A percentile compares a stretch with the other conserved stretches of the same genome.
Conservation (phyloP, 2,888 invertebrate genomes). For the Dynastes tityus region DNA sequence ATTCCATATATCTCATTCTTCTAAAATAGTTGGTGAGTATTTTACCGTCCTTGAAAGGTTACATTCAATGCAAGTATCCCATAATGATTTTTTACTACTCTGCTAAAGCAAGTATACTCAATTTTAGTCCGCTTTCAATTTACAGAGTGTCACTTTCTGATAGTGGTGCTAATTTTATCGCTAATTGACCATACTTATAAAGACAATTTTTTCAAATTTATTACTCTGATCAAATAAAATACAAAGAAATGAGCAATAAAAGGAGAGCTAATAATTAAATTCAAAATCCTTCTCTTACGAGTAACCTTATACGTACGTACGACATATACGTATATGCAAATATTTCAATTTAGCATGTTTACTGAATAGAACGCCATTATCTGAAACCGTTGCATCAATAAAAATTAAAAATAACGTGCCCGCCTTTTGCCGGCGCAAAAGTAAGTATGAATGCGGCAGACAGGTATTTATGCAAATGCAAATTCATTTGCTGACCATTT, state of each 20-base stretch:
- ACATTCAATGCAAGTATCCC: too few species aligned
- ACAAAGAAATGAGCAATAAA: background rate
- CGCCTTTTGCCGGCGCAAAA: constrained; percentile 21
- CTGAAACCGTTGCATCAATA: constrained; percentile 31
- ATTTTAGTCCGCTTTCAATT: too few species aligned
- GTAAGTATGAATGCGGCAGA: constrained; percentile 29
- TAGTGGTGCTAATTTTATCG: too few species aligned
- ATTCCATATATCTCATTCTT: too few species aligned
- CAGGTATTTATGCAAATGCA: constrained; percentile 46
- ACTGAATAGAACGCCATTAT: constrained; percentile 37
- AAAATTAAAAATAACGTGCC: constrained; percentile 31
- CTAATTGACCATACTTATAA: too few species aligned
- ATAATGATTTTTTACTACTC: too few species aligned
- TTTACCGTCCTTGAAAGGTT: too few species aligned
- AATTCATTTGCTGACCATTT: constrained; percentile 40
- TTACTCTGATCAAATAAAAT: too few species aligned
- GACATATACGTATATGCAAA: constrained; percentile 29
- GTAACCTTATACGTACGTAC: background rate
- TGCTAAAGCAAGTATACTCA: too few species aligned
- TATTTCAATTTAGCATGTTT: constrained; percentile 39
- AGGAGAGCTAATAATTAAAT: constrained; percentile 10
- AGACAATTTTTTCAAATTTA: too few species aligned
- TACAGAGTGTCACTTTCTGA: too few species aligned
- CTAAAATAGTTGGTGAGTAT: too few species aligned
- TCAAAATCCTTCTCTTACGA: background rate